Base-by-base conservation (phyloP, 2,888 invertebrate species). In the Epinotia nisella region DNA sequence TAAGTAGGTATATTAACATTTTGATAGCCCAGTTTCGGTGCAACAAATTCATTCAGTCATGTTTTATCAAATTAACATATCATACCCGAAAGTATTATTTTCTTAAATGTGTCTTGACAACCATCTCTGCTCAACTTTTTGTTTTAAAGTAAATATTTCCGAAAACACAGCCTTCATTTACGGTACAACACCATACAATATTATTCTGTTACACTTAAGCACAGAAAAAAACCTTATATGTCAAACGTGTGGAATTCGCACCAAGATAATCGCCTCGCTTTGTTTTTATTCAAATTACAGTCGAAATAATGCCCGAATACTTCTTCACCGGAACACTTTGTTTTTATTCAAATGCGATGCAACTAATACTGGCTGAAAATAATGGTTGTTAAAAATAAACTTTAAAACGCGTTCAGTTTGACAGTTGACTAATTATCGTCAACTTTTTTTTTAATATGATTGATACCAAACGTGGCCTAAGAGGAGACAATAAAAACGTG, bases 401-500 rank as follows among this genome's bases (percentile, higher is more conserved):
- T n/a, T 35, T 39, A 19, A 19, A 0, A n/a, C 39, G n/a, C n/a
- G 24, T 55, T 65, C 55, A 39, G 19, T 15, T 15, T n/a, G 65
- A 24, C 66, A 56, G 41, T n/a, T 55, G 19, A 21, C 41, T n/a
- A 65, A 56, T 55, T n/a, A 5, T 55, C 53, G 53, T 55, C 39
- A 9, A 29, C 9, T 29, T 58, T 35, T 55, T 53, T 53, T 24
- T 21, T 1, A 17, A 17, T 2, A 11, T 24, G 21, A 55, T 39
- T 58, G 49, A 39, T 45, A 59, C 41, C 60, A 62, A 39, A 64
- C 55, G 45, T n/a, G 49, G 56, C 35, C 56, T 45, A n/a, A 29
- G 61, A 7, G 29, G 55, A 62, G 39, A 61, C 71, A 71, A 71
- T 67, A 68, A 68, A 49, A 62, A 45, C 49, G 67, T 68, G 67